Conservation (phyloP, 2,797 vertebrate genomes). For the Sus cebifrons region DNA sequence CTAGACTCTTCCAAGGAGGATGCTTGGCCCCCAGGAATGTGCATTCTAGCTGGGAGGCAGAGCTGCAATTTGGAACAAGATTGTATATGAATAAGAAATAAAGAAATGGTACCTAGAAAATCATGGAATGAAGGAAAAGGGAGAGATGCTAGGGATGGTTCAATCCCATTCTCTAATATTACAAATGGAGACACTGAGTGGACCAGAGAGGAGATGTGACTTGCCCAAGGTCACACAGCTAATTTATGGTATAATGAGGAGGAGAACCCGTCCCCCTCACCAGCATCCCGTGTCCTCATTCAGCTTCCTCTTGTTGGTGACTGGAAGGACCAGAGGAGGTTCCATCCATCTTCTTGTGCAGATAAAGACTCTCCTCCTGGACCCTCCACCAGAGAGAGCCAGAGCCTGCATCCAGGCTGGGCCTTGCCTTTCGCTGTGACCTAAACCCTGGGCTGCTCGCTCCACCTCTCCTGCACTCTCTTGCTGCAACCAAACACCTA, state of each 20-base stretch:
- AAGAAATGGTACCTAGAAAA: background rate
- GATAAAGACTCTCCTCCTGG: background rate
- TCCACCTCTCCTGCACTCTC: background rate
- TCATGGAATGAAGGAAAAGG: background rate
- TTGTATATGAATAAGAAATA: background rate
- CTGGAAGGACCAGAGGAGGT: background rate
- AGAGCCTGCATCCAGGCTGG: background rate
- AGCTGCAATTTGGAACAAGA: slow-evolving; percentile 1
- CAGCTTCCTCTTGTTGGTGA: background rate
- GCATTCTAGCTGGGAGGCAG: background rate
- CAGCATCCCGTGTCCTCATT: background rate
- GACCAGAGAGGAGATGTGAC: background rate
- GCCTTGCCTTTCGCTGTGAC: background rate
- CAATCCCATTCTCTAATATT: background rate
- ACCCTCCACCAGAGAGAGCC: background rate
- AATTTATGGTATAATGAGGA: background rate
- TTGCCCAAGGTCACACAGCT: background rate
- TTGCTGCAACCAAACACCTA: background rate
- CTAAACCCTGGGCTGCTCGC: background rate
- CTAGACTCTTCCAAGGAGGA: background rate
- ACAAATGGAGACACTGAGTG: background rate
- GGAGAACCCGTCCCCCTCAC: background rate
- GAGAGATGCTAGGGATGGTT: background rate
- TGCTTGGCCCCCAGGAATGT: background rate
- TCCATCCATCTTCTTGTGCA: background rate